Base-by-base conservation (phyloP, 2,888 invertebrate genomes). In the Eristalis arbustorum region DNA sequence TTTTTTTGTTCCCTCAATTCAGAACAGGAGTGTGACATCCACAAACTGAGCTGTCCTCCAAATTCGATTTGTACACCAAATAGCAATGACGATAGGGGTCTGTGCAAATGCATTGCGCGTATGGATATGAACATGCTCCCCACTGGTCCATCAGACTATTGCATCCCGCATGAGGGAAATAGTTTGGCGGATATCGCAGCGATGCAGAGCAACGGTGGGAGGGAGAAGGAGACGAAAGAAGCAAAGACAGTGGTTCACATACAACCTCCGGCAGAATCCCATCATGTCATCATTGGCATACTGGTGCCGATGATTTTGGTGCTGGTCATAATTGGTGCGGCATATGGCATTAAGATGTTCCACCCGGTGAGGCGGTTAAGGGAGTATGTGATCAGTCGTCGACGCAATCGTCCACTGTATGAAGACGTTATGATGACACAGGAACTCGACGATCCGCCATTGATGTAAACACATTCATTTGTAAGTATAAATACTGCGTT, bases 401-500 rank as follows among this genome's bases (percentile, higher is more conserved):
- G 89, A 34, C 88, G 89, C n/a, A 89, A 88, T 88, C 88, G 89
- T 56, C 89, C 89, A 28, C 88, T 89, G 37, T 90, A 90, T 84
- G 89, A 89, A 63, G 90, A 90, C 84, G 90, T 90, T 37, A 89
- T 90, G 89, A 89, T 90, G 90, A 89, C 88, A 22, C 89, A 89
- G 79, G 90, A 90, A 75, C 88, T 89, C 18, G 90, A 90, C 67
- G 90, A 90, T 81, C 90, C 90, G 59, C 89, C 89, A 83, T 88
- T 90, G 59, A 89, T 89, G 84, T 90, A 90, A 89, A 81, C 25
- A 69, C 5, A 71, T 56, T 49, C 8, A 74, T 13, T 11, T 31
- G 81, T 87, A 71, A 69, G 74, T 74, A 56, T n/a, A 14, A 59
- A 25, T 59, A 25, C 10, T 59, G 25, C 11, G 23, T 13, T 13